These are phyloP conservation scores for Phenganax stokvisi DNA, from an alignment of 92 coral and sea anemone genomes.

Conservation along the genomic window DNA sequence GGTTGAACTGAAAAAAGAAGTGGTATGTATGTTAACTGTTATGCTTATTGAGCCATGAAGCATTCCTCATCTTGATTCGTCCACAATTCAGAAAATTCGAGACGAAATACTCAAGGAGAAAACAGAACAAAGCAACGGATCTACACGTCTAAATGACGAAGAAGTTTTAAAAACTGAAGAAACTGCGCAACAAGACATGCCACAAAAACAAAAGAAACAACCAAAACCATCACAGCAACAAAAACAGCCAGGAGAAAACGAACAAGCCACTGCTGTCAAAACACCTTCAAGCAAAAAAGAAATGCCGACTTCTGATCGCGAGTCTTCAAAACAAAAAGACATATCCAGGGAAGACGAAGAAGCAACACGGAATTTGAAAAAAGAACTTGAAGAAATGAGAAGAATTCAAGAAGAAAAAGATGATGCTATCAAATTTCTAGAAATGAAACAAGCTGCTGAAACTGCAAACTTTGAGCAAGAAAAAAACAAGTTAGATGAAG, in stretches of 20 bases:
- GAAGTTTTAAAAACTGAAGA: background rate
- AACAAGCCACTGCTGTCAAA: constrained; percentile 25
- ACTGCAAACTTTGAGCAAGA: constrained; percentile 26
- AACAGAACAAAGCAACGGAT: constrained; percentile 11
- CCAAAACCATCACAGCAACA: background rate
- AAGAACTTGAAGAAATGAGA: constrained; percentile 35
- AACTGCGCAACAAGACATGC: background rate
- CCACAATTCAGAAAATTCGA: constrained; percentile 4
- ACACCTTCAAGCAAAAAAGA: background rate
- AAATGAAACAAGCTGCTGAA: constrained; percentile 11
- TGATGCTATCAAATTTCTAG: background rate
- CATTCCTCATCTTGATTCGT: background rate
- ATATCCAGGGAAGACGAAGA: constrained; percentile 25
- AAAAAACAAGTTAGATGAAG: constrained; percentile 28
- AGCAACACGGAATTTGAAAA: constrained; percentile 9
- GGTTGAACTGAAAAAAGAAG: constrained; percentile 56
- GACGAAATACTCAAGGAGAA: constrained; percentile 19
- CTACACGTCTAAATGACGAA: constrained; percentile 14
- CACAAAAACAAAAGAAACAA: background rate
- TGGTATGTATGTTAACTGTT: constrained; percentile 45
- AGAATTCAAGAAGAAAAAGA: constrained; percentile 25
- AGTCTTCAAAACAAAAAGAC: background rate
- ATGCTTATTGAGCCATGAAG: background rate
- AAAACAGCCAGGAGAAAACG: background rate
- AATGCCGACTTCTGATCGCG: background rate